phyloP scores from a whole-genome alignment of 2,113 vertebrate genomes.

The Micronisus gabar region DNA sequence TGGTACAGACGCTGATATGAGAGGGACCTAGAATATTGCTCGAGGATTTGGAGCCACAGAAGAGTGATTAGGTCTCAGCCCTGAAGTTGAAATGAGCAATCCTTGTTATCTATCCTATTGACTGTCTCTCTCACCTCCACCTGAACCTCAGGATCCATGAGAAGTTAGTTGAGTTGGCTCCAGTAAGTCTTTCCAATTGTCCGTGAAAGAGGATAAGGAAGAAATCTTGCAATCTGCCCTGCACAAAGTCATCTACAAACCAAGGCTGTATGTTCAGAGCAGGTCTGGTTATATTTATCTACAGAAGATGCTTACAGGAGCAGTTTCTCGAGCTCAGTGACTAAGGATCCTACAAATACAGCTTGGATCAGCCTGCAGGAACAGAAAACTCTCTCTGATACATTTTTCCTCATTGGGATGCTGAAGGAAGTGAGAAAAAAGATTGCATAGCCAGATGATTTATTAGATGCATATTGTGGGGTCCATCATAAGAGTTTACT shows the following conservation, averaged over 20 bases:
- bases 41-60: neutral
- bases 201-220: neutral
- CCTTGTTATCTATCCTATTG: neutral
- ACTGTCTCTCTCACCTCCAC: neutral
- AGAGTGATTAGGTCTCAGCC: neutral
- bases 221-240: neutral
- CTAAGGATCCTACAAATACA: neutral
- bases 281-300: neutral
- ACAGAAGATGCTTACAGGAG: neutral
- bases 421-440: neutral
- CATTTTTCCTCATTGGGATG: neutral
- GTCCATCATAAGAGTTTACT: neutral
- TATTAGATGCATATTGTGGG: neutral
- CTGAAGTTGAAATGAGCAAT: neutral
- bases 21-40: neutral
- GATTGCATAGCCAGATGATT: neutral
- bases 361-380: neutral
- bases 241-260: neutral
- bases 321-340: neutral
- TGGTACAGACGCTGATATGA: neutral
- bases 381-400: neutral
- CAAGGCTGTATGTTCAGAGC: neutral
- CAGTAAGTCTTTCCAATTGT: neutral
- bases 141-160: neutral
- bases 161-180: neutral